phyloP scores from a whole-genome alignment of 2,797 vertebrate species.

The Anguilla pacifica region DNA sequence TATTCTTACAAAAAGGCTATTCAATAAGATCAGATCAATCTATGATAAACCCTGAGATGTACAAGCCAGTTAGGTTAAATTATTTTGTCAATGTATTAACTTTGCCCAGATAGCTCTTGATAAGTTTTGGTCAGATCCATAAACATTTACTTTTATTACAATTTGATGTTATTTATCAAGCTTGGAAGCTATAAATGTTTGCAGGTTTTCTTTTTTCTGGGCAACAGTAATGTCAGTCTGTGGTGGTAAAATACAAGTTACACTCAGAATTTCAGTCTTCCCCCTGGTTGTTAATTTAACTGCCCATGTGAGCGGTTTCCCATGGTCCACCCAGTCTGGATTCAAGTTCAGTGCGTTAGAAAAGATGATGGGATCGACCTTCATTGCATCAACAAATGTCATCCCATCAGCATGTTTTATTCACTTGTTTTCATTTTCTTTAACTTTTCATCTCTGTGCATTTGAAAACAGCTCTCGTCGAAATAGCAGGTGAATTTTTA shows the following conservation, averaged over 20 bases:
- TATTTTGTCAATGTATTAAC: background rate
- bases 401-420: background rate
- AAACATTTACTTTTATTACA: no score
- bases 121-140: background rate
- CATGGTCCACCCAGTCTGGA: background rate
- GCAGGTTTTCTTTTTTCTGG: background rate
- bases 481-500: background rate
- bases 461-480: background rate
- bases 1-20: background rate
- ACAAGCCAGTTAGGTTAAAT: background rate
- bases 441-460: background rate
- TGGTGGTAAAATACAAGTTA: background rate
- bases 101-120: background rate
- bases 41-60: background rate
- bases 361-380: background rate
- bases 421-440: background rate
- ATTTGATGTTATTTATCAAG: no score
- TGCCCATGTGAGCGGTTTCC: background rate
- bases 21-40: background rate
- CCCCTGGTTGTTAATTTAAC: background rate
- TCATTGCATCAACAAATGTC: background rate
- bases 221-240: background rate
- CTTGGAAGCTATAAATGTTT: no score
- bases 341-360: background rate
- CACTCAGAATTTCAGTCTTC: background rate